Conservation (phyloP, 2,888 invertebrate species). For the Beris chalybata region DNA sequence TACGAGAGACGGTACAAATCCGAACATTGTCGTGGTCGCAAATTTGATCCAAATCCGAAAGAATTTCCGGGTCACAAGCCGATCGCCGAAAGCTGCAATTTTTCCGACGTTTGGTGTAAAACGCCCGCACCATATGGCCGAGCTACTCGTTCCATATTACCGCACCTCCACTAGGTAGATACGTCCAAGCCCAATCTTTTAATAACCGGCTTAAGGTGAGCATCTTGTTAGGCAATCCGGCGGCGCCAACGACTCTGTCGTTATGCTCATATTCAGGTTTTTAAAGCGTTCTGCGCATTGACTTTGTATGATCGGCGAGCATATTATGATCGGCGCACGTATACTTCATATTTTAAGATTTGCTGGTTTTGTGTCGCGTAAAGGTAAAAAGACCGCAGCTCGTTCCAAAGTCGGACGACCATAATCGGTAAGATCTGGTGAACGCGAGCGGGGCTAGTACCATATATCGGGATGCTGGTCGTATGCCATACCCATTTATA, state of each 20-base stretch:
- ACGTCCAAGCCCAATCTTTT: background rate
- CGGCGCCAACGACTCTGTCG: constrained; percentile 30
- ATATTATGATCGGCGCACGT: background rate
- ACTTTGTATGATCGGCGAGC: constrained; percentile 1
- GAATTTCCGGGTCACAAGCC: constrained; percentile 24
- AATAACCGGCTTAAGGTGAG: constrained; percentile 19
- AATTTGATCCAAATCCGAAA: constrained; percentile 3
- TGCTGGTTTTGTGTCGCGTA: no score
- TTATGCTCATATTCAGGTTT: constrained; percentile 12
- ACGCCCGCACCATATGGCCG: constrained; percentile 14
- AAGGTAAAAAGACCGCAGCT: no score
- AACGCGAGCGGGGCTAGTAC: background rate
- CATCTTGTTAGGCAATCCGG: constrained; percentile 23
- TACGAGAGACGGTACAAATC: no score
- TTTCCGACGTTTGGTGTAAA: background rate
- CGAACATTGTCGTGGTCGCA: background rate
- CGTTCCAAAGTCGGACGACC: background rate
- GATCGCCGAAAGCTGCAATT: constrained; percentile 4
- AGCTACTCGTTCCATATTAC: no score
- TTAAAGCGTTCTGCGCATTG: background rate
- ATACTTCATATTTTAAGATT: no score
- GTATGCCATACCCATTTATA: background rate
- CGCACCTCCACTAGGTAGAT: no score
- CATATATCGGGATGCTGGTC: background rate
- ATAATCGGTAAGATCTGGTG: constrained; percentile 15